Base-by-base conservation (phyloP, 2,888 invertebrate species). In the Ichneumoninae sp. region DNA sequence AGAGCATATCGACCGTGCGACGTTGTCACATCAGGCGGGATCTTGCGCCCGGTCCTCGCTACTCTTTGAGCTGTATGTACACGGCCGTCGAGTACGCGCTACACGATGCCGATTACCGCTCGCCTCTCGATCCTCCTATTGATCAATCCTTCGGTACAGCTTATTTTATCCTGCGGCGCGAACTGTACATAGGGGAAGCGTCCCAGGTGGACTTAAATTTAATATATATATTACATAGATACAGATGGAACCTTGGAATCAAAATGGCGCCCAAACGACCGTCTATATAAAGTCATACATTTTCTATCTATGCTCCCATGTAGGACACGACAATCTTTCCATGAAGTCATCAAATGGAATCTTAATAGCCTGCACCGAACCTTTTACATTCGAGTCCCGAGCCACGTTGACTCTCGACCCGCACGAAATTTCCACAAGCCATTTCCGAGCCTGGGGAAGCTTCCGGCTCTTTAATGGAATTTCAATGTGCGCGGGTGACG, bases 1-100 rank as follows among this genome's bases (percentile, higher is more conserved):
- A 93, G 93, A 93, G 91, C 92, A 93, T 93, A 93, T 93, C 93
- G 93, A 93, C 93, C 93, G 93, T 91, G 91, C 93, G 88, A 89
- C 91, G 93, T 93, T 93, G 93, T 92, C 93, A 93, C 90, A 89
- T 93, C 89, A 88, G 88, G 57, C 88, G 86, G 89, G 90, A 91
- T 91, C 90, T 91, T 89, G 86, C 86, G 85, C 87, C 86, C 88
- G 88, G 89, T 76, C 87, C 87, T 88, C 88, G 88, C 78, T 83
- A 87, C 86, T 88, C 81, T 86, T 87, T 88, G 83, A 85, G 83
- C 79, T 81, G 86, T 83, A 85, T 87, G 83, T 85, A 87, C 88
- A 68, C 63, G 63, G 68, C 68, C 78, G 30, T 33, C 57, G 71
- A 85, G 63, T 87, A 89, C 89, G 81, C 88, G 89, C 83, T 85